Evolutionary conservation across 2,797 vertebrate genomes (phyloP), one percentile per base, ranked within the genome.

Genomic region (Lemur catta): DNA sequence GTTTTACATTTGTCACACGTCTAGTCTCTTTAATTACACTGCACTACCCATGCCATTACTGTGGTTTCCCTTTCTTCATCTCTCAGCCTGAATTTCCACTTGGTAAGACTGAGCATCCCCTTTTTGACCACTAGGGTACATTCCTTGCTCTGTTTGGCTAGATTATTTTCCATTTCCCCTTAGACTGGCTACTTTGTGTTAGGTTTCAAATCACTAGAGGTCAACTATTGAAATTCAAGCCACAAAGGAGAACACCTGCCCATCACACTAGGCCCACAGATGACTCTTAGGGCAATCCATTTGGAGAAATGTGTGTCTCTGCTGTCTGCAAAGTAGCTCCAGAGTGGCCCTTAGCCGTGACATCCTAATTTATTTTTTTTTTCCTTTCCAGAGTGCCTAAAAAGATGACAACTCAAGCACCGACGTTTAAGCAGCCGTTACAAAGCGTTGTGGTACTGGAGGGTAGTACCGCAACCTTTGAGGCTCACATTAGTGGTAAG

Each of bases 401-500:
- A 98, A 99, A 98, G 98, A 99, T 99, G 99, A 98, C 99, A 38
- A 99, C 99, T 69, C 99, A 99, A 98, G 99, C 99, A 65, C 99
- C 99, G 96, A 99, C 99, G 3, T 99, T 99, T 98, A 99, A 98
- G 7, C 99, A 99, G 99, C 99, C 99, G 3, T 99, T 99, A 98
- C 99, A 99, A 99, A 99, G 99, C 74, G 99, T 99, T 99, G 99
- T 99, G 99, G 99, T 99, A 99, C 99, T 99, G 92, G 99, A 99
- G 99, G 99, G 99, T 99, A 99, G 99, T 99, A 98, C 99, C 28
- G 99, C 99, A 98, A 99, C 99, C 99, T 99, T 99, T 99, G 98
- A 99, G 99, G 99, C 99, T 99, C 99, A 99, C 98, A 98, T 99
- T 98, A 99, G 99, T 99, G 99, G 99, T 99, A 99, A 99, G 99